These are phyloP conservation scores for Stichodactyla helianthus DNA, from an alignment of 64 coral and sea anemone species.

Conservation along the genomic window DNA sequence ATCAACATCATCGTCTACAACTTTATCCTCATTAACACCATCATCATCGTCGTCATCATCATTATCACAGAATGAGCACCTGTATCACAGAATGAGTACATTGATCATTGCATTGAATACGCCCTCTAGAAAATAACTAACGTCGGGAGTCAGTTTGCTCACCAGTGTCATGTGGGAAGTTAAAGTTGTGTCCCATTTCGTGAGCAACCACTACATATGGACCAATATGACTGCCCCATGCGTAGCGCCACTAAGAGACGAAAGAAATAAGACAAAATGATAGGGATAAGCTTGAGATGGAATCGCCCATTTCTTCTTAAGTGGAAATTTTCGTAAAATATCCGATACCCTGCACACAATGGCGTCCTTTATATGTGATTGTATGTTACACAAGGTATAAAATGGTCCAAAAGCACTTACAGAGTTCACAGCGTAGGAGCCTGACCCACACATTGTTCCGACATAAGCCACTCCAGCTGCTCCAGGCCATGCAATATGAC, in stretches of 20 bases:
- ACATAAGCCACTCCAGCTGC: slow-evolving; percentile 41
- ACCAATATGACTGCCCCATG: slow-evolving; percentile 52
- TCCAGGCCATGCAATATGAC: slow-evolving; percentile 33
- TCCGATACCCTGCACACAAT: no score
- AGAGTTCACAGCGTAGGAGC: slow-evolving; percentile 40
- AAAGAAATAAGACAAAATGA: neutral
- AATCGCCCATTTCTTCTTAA: no score
- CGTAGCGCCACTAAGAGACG: neutral
- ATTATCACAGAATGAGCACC: no score
- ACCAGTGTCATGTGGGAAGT: slow-evolving; percentile 20
- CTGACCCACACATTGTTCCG: slow-evolving; percentile 40
- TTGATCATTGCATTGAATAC: no score
- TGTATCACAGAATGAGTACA: no score
- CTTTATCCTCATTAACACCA: neutral
- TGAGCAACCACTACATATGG: slow-evolving; percentile 56
- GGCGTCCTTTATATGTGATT: no score
- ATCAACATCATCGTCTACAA: no score
- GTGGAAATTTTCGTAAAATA: no score
- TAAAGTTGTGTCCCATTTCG: slow-evolving; percentile 81
- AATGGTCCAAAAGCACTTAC: slow-evolving; percentile 20
- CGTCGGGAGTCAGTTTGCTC: neutral
- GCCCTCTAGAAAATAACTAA: neutral
- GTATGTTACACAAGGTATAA: no score
- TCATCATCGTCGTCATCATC: neutral
- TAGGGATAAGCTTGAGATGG: neutral